These are phyloP conservation scores for Emydocephalus ijimae DNA, from an alignment of 2,113 vertebrate species.

Conservation along the genomic window DNA sequence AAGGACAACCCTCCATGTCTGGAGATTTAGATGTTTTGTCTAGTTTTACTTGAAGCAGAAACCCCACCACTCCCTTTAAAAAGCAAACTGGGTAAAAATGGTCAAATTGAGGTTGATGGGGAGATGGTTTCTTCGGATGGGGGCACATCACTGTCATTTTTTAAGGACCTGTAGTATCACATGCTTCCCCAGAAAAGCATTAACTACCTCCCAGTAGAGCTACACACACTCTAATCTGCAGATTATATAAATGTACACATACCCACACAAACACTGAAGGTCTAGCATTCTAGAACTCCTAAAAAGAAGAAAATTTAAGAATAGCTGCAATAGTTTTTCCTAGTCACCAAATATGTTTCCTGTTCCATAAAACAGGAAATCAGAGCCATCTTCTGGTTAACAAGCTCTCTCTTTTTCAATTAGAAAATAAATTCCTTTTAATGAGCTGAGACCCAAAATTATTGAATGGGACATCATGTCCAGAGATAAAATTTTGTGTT, in stretches of 20 bases:
- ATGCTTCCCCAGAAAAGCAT: not conserved
- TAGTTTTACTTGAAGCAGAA: not conserved
- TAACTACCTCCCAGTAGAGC: not conserved
- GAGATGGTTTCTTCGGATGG: not conserved
- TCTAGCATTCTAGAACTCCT: not conserved
- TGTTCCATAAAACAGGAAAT: not conserved
- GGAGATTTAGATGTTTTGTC: not conserved
- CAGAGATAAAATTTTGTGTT: not conserved
- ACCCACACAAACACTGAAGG: not conserved
- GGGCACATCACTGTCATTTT: not conserved
- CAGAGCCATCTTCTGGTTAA: not conserved
- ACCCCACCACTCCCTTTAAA: not conserved
- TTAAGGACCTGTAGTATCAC: not conserved
- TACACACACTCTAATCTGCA: not conserved
- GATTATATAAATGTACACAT: not conserved
- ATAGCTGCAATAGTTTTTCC: not conserved
- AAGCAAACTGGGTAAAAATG: not conserved
- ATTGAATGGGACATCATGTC: not conserved
- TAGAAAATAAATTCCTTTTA: not conserved
- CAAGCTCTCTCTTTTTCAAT: not conserved
- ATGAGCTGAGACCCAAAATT: not conserved
- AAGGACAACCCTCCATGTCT: not conserved
- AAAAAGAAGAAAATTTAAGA: not conserved
- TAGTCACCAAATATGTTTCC: not conserved
- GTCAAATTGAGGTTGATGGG: not conserved